Base-by-base conservation (phyloP, 1,140 invertebrate genomes). In the Druon quercuslanigerum region DNA sequence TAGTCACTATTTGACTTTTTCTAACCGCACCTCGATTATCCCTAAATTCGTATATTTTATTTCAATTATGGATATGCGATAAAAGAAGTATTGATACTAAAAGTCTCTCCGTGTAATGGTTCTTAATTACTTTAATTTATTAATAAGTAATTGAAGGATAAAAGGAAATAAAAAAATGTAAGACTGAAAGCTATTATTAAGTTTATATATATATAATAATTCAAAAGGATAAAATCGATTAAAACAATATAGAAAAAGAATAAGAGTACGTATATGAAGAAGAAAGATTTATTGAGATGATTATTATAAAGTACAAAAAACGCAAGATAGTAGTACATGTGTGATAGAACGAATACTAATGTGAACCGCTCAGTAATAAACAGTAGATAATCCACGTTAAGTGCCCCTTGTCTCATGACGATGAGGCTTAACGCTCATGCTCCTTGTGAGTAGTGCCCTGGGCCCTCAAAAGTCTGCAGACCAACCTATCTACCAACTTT, bases 321-420 rank as follows among this genome's bases (percentile, higher is more conserved):
- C 46, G 60, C 11, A 66, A 40, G 60, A 66, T 66, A 66, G 40
- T 40, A 66, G n/a, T 40, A 33, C 13, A 66, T 66, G 60, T 66
- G 60, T 66, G 33, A 66, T 66, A 66, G 60, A 66, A n/a, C 33
- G 60, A 66, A 66, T 66, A 66, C 60, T 66, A 46, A 66, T 66
- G 60, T 66, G 60, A 25, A 25, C 13, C 60, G 33, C 60, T 66
- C 25, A 66, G 60, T n/a, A 66, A 66, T 66, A 66, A 66, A 66
- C 60, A 66, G 60, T 66, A 66, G 60, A 66, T 66, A 66, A 66
- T 66, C 60, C 33, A 66, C 40, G 60, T 66, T 46, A 66, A 66
- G 60, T 66, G 60, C 60, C 60, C 60, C 60, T 66, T 66, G 60
- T 66, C 60, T 66, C 60, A n/a, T 66, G 60, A 66, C 25, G 60